Percentiles rank a stretch among this genome's conserved stretches.
phyloP scores from a whole-genome alignment of 2,113 vertebrate genomes.

The Cyprinus carpio region DNA sequence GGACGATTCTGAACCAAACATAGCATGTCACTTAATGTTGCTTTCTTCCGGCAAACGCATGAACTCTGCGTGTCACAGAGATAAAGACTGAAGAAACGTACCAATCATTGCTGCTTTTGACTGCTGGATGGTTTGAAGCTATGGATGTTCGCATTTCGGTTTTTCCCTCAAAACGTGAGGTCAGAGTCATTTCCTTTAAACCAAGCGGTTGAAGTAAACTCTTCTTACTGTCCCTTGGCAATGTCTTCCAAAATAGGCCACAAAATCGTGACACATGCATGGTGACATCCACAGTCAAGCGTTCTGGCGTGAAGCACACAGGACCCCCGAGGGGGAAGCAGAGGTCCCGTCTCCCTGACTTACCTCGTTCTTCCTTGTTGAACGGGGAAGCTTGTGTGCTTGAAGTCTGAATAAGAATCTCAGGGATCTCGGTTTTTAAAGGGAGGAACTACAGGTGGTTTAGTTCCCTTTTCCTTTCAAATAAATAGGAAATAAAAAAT shows the following conservation, averaged over 20 bases:
- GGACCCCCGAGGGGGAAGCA: neutral
- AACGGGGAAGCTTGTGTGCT: neutral
- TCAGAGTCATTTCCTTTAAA: neutral
- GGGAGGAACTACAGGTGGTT: neutral
- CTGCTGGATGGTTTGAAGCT: neutral
- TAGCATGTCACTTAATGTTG: slow-evolving; percentile 37
- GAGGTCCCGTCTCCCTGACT: slow-evolving; percentile 19
- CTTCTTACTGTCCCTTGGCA: slow-evolving; percentile 25
- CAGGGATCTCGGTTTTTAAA: neutral
- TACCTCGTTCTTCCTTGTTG: neutral
- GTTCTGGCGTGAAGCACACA: slow-evolving; percentile 20
- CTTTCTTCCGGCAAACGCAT: slow-evolving; percentile 6
- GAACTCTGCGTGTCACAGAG: neutral
- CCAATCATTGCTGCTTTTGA: neutral
- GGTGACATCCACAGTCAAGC: slow-evolving; percentile 32
- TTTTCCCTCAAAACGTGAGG: neutral
- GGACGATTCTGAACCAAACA: slow-evolving; percentile 31
- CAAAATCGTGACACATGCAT: slow-evolving; percentile 12
- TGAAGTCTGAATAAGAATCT: neutral
- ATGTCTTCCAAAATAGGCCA: neutral
- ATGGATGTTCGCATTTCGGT: neutral
- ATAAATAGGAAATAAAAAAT: neutral
- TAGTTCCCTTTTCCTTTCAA: neutral
- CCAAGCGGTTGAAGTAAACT: neutral
- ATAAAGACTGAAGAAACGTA: slow-evolving; percentile 1